Percentiles rank a stretch among this genome's conserved stretches.
These are phyloP conservation scores for Drosophila formosana DNA, from an alignment of 2,888 invertebrate species.

Conservation along the genomic window DNA sequence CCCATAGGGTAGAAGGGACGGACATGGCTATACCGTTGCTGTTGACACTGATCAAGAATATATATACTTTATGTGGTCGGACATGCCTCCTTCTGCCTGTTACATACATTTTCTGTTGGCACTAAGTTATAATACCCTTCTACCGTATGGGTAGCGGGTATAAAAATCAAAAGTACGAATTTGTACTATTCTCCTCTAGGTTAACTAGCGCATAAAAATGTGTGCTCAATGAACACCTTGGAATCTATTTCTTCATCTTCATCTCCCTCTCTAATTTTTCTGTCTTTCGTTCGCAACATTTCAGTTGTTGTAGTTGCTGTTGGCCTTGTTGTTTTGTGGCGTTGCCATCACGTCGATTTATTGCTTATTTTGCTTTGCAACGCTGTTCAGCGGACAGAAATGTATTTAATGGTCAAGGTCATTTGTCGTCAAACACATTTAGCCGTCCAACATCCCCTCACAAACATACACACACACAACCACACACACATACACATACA, in stretches of 20 bases:
- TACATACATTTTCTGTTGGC: too few relatives aligned
- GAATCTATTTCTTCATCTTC: not conserved
- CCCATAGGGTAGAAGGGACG: too few relatives aligned
- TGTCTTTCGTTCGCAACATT: not conserved
- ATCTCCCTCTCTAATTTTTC: not conserved
- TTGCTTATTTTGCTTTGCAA: slow-evolving; percentile 74
- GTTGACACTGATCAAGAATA: too few relatives aligned
- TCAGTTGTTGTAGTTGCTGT: slow-evolving; percentile 20
- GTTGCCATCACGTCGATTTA: slow-evolving; percentile 73
- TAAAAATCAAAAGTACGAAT: slow-evolving; percentile 29
- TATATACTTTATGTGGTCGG: too few relatives aligned
- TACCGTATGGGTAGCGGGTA: too few relatives aligned
- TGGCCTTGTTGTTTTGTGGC: slow-evolving; percentile 33
- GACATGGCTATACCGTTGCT: too few relatives aligned
- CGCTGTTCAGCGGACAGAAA: slow-evolving; percentile 45
- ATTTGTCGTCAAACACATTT: slow-evolving; percentile 62
- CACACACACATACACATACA: not conserved
- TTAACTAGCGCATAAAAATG: slow-evolving; percentile 39
- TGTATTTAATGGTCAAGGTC: slow-evolving; percentile 81
- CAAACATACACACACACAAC: slow-evolving; percentile 14
- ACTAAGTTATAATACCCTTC: too few relatives aligned
- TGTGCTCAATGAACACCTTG: slow-evolving; percentile 18
- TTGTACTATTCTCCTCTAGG: slow-evolving; percentile 41
- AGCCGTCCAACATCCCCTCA: not conserved
- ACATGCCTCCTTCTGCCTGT: too few relatives aligned